Evolutionary conservation across 2,797 vertebrate genomes (phyloP).

Genomic region (Astyanax mexicanus): DNA sequence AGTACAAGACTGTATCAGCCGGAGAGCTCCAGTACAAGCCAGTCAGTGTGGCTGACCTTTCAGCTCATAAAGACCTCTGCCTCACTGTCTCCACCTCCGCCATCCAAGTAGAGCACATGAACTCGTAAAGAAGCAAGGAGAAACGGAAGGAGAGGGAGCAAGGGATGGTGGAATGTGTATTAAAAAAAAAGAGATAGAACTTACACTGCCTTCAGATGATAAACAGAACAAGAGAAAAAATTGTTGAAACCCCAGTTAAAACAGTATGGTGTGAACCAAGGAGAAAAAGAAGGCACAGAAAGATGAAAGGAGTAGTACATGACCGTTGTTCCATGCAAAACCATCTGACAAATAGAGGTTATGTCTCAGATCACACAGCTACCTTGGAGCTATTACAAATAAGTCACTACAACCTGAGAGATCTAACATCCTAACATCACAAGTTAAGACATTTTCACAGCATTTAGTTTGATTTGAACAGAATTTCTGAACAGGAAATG

Average conservation of each 20-base stretch:
- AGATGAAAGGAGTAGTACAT: constrained; percentile 13
- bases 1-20: constrained; percentile 88
- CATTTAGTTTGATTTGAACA: too few species aligned
- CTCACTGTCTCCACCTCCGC: constrained; percentile 95
- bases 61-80: constrained; percentile 97
- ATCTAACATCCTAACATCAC: too few species aligned
- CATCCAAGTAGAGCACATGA: constrained; percentile 60
- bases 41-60: constrained; percentile 77
- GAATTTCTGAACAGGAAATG: too few species aligned
- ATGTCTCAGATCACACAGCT: neutral
- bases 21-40: constrained; percentile 83
- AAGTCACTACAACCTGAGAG: neutral
- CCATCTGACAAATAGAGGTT: neutral
- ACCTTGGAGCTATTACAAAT: neutral
- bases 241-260: neutral
- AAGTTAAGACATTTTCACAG: too few species aligned
- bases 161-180: constrained; percentile 65
- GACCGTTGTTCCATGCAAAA: constrained; percentile 9
- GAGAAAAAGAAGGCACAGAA: neutral
- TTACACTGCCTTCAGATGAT: constrained; percentile 45
- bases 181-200: constrained; percentile 25
- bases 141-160: neutral
- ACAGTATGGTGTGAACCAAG: neutral
- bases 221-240: constrained; percentile 3
- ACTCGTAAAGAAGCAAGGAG: constrained; percentile 55